phyloP scores from a whole-genome alignment of 2,888 invertebrate genomes.

The Drosophila quinaria region DNA sequence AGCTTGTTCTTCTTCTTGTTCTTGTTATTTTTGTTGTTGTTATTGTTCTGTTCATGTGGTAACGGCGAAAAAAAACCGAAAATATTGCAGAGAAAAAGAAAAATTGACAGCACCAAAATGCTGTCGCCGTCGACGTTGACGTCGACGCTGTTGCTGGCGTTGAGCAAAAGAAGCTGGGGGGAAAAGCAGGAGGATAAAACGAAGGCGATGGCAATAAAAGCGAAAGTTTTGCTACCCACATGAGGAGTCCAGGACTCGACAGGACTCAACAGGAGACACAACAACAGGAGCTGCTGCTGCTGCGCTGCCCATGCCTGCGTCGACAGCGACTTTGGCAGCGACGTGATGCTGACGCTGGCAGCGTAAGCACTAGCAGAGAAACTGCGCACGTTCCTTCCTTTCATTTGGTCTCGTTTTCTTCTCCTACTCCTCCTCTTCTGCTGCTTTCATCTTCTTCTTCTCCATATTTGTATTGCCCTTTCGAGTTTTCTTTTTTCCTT shows the following conservation, averaged over 20 bases:
- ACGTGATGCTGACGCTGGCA: slow-evolving; percentile 2
- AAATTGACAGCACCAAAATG: slow-evolving; percentile 43
- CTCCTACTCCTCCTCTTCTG: background rate
- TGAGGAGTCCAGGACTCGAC: slow-evolving; percentile 31
- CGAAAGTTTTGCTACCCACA: slow-evolving; percentile 74
- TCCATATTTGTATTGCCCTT: slow-evolving; percentile 60
- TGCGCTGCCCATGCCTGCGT: slow-evolving; percentile 25
- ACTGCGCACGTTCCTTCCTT: slow-evolving; percentile 53
- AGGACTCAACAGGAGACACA: slow-evolving; percentile 14
- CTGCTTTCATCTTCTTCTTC: slow-evolving; percentile 27
- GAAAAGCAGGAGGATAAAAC: slow-evolving; percentile 39
- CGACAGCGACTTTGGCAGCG: slow-evolving; percentile 2
- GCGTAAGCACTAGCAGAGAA: slow-evolving; percentile 38
- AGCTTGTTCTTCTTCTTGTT: slow-evolving; percentile 17
- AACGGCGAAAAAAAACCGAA: slow-evolving; percentile 22
- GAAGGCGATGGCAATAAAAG: slow-evolving; percentile 69
- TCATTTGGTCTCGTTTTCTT: slow-evolving; percentile 52
- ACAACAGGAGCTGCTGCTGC: slow-evolving; percentile 19
- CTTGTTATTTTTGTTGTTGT: slow-evolving; percentile 27
- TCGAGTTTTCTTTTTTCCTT: slow-evolving; percentile 25
- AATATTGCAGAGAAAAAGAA: slow-evolving; percentile 57
- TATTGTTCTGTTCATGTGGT: slow-evolving; percentile 24
- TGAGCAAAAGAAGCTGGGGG: slow-evolving; percentile 38
- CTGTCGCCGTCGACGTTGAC: slow-evolving; percentile 18
- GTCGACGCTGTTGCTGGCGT: slow-evolving; percentile 5